A percentile compares a stretch with the other conserved stretches of the same genome.
Evolutionary conservation across 2,797 vertebrate species (phyloP).

Genomic region (Pseudochirops corinnae): DNA sequence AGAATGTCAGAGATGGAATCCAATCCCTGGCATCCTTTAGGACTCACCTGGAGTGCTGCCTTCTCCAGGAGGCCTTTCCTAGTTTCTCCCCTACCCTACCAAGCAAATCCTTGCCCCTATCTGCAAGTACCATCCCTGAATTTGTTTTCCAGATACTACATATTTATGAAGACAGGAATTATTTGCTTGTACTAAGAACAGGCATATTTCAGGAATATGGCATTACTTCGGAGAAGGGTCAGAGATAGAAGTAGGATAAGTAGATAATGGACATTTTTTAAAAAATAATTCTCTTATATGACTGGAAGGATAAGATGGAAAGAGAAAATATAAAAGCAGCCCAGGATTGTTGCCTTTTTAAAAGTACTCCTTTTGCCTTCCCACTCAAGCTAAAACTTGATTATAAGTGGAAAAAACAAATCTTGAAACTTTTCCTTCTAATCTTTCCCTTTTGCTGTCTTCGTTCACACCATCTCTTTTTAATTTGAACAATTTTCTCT

Average conservation of each 20-base stretch:
- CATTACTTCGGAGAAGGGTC: not conserved
- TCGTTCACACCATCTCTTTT: not conserved
- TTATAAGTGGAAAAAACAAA: not conserved
- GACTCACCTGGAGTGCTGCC: not conserved
- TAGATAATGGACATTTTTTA: not conserved
- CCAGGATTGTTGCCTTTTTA: not conserved
- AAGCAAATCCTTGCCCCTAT: not conserved
- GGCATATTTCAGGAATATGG: not conserved
- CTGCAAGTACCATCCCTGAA: not conserved
- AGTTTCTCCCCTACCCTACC: not conserved
- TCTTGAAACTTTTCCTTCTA: not conserved
- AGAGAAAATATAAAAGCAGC: not conserved
- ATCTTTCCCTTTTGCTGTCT: not conserved
- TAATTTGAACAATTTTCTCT: not conserved
- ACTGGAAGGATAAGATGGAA: not conserved
- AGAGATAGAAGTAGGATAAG: not conserved
- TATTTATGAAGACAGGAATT: not conserved
- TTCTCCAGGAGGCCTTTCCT: not conserved
- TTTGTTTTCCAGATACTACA: not conserved
- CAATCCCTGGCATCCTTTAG: not conserved
- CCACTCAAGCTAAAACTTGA: not conserved
- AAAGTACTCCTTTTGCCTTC: not conserved
- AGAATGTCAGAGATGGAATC: not conserved
- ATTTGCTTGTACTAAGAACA: not conserved
- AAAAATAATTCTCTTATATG: not conserved